A percentile compares a stretch with the other conserved stretches of the same genome.
Evolutionary conservation across 1,140 invertebrate genomes (phyloP).

Genomic region (Aradophagus sp.): DNA sequence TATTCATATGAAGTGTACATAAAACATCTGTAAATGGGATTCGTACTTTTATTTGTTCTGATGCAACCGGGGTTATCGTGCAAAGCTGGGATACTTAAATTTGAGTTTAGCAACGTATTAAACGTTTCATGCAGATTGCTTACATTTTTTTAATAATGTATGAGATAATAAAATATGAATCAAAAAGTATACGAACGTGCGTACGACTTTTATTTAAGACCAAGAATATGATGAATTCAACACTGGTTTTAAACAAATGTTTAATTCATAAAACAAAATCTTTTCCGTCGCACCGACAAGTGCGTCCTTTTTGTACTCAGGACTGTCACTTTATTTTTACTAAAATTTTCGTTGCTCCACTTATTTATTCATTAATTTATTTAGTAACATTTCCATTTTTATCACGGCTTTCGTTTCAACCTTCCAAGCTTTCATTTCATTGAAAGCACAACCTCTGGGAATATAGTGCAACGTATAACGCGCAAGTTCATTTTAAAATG

Average conservation of each 20-base stretch:
- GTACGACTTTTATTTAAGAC: constrained; percentile 44
- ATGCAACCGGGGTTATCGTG: too few species aligned
- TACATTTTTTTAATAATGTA: constrained; percentile 54
- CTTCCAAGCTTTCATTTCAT: too few species aligned
- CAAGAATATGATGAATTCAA: constrained; percentile 52
- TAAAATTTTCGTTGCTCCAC: constrained; percentile 11
- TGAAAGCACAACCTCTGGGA: too few species aligned
- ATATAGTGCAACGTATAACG: too few species aligned
- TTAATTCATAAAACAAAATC: constrained; percentile 59
- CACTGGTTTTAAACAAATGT: constrained; percentile 45
- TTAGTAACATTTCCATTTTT: neutral
- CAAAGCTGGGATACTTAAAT: too few species aligned
- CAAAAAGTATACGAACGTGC: neutral
- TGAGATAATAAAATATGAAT: too few species aligned
- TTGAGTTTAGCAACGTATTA: too few species aligned
- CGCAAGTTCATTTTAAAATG: constrained; percentile 58
- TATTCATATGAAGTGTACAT: too few species aligned
- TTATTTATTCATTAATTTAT: too few species aligned
- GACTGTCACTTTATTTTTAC: too few species aligned
- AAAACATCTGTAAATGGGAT: too few species aligned
- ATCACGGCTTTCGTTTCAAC: constrained; percentile 39
- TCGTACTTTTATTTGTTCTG: too few species aligned
- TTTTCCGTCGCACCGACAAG: constrained; percentile 53
- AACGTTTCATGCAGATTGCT: constrained; percentile 16
- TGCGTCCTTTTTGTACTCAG: constrained; percentile 35